Evolutionary conservation across 2,113 vertebrate genomes (phyloP).

Genomic region (Brachionichthys hirsutus): DNA sequence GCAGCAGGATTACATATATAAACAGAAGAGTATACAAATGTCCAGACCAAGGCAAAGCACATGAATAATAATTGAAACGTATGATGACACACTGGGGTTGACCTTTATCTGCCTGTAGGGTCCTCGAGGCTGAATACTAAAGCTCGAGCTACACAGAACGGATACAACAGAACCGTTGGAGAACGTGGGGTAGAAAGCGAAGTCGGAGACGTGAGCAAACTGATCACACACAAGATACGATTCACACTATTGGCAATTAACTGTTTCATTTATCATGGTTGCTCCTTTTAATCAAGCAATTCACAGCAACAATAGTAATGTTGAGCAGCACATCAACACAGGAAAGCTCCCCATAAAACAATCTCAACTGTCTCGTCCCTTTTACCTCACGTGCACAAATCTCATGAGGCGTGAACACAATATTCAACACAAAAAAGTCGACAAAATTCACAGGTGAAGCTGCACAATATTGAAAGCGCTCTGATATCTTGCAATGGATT

Average conservation of each 20-base stretch:
- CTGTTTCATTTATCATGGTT: slow-evolving; percentile 64
- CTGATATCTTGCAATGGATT: slow-evolving; percentile 47
- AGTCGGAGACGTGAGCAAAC: slow-evolving; percentile 67
- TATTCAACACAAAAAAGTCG: slow-evolving; percentile 54
- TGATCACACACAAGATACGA: slow-evolving; percentile 66
- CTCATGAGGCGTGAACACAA: slow-evolving; percentile 70
- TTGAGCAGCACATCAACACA: slow-evolving; percentile 70
- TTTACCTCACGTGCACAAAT: slow-evolving; percentile 72
- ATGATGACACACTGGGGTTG: slow-evolving; percentile 72
- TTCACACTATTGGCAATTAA: slow-evolving; percentile 73
- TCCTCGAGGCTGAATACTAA: slow-evolving; percentile 83
- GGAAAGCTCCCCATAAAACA: slow-evolving; percentile 73
- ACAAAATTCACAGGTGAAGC: slow-evolving; percentile 78
- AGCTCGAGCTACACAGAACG: slow-evolving; percentile 88
- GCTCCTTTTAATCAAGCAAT: slow-evolving; percentile 70
- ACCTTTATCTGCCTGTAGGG: slow-evolving; percentile 67
- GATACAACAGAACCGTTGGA: slow-evolving; percentile 77
- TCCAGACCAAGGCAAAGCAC: slow-evolving; percentile 98
- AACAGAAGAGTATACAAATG: slow-evolving; percentile 98
- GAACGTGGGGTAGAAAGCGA: slow-evolving; percentile 67
- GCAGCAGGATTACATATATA: slow-evolving; percentile 99
- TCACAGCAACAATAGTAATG: slow-evolving; percentile 75
- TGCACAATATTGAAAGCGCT: slow-evolving; percentile 78
- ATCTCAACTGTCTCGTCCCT: slow-evolving; percentile 82
- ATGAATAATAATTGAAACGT: slow-evolving; percentile 85